Evolutionary conservation across 2,113 vertebrate species (phyloP).

Genomic region (Catharus fuscescens): DNA sequence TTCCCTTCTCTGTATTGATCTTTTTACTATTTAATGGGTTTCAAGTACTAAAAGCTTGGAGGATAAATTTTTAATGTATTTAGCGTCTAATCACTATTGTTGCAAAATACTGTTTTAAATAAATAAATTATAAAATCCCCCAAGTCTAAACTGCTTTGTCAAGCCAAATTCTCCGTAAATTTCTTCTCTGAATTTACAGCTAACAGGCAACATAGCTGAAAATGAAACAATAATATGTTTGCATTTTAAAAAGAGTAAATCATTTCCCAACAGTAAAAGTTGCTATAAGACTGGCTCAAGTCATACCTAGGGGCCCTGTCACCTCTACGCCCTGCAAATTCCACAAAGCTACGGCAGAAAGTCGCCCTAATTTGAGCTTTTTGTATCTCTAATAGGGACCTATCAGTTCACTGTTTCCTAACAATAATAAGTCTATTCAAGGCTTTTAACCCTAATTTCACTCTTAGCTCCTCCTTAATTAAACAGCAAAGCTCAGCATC

Average conservation of each 20-base stretch:
- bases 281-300: neutral
- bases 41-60: neutral
- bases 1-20: neutral
- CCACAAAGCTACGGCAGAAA: neutral
- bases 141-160: neutral
- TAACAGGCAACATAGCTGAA: neutral
- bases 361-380: neutral
- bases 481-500: neutral
- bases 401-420: neutral
- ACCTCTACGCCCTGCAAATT: neutral
- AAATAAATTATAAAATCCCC: neutral
- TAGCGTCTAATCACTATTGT: neutral
- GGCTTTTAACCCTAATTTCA: conserved; percentile 13
- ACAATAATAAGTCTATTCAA: neutral
- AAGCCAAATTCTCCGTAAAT: neutral
- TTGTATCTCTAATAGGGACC: neutral
- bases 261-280: neutral
- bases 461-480: conserved; percentile 3
- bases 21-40: neutral
- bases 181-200: neutral
- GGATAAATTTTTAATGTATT: neutral
- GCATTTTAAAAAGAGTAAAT: neutral
- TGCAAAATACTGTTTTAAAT: neutral
- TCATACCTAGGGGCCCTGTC: neutral
- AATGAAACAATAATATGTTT: neutral